phyloP scores from a whole-genome alignment of 2,888 invertebrate genomes.

The Lithophane ornitopus region DNA sequence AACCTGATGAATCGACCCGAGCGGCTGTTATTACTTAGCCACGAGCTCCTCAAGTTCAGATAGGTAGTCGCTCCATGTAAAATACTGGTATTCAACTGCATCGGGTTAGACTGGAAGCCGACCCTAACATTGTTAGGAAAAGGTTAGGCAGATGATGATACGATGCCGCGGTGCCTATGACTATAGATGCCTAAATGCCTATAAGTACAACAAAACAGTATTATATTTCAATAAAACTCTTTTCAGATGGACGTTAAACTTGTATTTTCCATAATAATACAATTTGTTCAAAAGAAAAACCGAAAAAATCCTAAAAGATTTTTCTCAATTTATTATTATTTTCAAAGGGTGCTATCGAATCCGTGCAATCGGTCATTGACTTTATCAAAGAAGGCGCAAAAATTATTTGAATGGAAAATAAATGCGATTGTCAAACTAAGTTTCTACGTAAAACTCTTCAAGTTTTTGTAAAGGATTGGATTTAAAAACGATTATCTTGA shows the following conservation, averaged over 20 bases:
- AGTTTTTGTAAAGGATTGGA: slow-evolving; percentile 4
- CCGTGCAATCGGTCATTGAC: slow-evolving; percentile 27
- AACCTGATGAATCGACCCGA: too few species aligned
- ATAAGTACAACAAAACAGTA: neutral
- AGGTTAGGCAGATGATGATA: too few species aligned
- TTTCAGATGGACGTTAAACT: neutral
- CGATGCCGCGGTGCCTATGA: neutral
- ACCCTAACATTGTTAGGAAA: too few species aligned
- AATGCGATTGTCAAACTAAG: slow-evolving; percentile 25
- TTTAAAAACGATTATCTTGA: slow-evolving; percentile 12
- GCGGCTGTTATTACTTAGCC: too few species aligned
- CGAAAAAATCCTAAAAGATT: neutral
- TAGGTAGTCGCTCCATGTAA: too few species aligned
- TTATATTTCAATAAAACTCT: neutral
- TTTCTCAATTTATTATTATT: slow-evolving; percentile 13
- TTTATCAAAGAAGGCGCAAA: neutral
- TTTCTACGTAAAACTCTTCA: slow-evolving; percentile 1
- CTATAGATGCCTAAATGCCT: neutral
- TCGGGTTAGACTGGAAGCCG: too few species aligned
- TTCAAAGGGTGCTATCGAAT: slow-evolving; percentile 18
- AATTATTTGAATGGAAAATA: slow-evolving; percentile 8
- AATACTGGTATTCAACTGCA: too few species aligned
- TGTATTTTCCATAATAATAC: slow-evolving; percentile 4
- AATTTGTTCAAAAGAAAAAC: neutral
- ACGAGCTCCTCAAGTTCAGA: too few species aligned